A percentile compares a stretch with the other conserved stretches of the same genome.
Evolutionary conservation across 2,797 vertebrate genomes (phyloP).

Genomic region (Eupleurogrammus muticus): DNA sequence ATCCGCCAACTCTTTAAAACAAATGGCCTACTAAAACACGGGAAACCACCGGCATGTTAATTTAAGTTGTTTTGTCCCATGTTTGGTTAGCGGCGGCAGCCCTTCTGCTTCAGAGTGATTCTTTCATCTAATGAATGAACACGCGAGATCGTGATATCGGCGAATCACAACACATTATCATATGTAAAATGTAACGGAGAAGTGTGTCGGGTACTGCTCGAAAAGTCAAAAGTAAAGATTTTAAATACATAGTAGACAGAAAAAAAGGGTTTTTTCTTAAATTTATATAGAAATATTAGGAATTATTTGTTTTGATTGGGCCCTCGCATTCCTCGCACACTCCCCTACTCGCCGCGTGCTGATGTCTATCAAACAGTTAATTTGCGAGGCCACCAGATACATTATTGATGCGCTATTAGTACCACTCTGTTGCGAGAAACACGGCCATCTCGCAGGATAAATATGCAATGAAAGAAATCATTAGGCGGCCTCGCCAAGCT

Average conservation of each 20-base stretch:
- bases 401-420: constrained; percentile 70
- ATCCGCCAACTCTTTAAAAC: no score
- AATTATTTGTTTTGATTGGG: constrained; percentile 39
- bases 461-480: constrained; percentile 70
- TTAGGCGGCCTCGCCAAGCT: constrained; percentile 61
- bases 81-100: neutral
- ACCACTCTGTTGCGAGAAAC: constrained; percentile 57
- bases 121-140: neutral
- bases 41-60: neutral
- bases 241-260: neutral
- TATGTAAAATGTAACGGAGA: constrained; percentile 3
- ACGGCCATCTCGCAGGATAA: constrained; percentile 60
- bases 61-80: neutral
- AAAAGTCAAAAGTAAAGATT: neutral
- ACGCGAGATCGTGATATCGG: neutral
- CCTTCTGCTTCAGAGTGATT: neutral
- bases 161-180: neutral
- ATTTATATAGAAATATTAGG: constrained; percentile 20
- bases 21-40: neutral
- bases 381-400: constrained; percentile 54
- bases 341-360: constrained; percentile 19
- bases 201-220: neutral
- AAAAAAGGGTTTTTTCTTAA: no score
- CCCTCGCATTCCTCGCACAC: constrained; percentile 19
- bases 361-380: constrained; percentile 57